A percentile compares a stretch with the other conserved stretches of the same genome.
phyloP scores from a whole-genome alignment of 2,797 vertebrate genomes.

The Sciurus vulgaris region DNA sequence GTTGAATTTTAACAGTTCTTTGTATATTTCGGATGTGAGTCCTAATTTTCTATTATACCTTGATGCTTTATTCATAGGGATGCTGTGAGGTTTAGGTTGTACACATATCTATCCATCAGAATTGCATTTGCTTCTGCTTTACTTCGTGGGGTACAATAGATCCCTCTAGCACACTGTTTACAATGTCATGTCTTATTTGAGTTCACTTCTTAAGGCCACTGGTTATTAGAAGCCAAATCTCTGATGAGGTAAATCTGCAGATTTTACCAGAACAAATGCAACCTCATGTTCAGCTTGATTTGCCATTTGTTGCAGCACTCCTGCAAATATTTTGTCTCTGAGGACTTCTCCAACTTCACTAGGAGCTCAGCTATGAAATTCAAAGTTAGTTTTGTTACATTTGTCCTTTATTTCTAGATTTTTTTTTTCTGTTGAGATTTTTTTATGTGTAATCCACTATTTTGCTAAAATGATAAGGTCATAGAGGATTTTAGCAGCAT shows the following conservation, averaged over 20 bases:
- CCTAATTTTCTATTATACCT: background rate
- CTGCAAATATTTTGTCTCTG: background rate
- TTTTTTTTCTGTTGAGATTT: background rate
- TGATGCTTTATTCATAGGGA: background rate
- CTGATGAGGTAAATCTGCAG: background rate
- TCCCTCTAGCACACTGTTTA: background rate
- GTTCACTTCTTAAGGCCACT: background rate
- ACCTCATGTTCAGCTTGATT: background rate
- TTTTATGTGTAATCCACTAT: background rate
- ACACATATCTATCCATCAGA: background rate
- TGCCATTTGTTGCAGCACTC: background rate
- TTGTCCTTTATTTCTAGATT: slow-evolving; percentile 11
- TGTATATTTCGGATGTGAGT: background rate
- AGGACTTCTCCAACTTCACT: background rate
- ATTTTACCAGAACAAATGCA: background rate
- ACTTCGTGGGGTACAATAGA: background rate
- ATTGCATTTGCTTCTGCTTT: slow-evolving; percentile 1
- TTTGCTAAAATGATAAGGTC: background rate
- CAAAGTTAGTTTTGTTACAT: background rate
- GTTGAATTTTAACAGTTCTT: background rate
- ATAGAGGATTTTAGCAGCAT: background rate
- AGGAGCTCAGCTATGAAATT: background rate
- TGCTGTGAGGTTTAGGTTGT: background rate
- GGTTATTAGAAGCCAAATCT: background rate
- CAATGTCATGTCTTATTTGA: background rate